These are phyloP conservation scores for Trachurus trachurus DNA, from an alignment of 2,797 vertebrate species.

Conservation along the genomic window DNA sequence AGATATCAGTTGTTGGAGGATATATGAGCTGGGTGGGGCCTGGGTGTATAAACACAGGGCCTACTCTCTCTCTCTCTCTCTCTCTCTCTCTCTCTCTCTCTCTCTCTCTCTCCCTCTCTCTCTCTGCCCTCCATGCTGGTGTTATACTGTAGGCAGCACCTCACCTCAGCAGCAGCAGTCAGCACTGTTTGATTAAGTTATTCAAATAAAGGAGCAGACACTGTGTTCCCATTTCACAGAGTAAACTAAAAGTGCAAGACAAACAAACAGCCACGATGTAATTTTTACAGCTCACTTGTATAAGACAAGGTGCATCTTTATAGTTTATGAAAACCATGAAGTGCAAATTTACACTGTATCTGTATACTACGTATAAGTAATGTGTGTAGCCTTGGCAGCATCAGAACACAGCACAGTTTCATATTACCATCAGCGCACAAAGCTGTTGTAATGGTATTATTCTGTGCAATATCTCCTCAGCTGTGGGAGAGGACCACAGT, in stretches of 20 bases:
- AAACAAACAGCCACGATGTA: slow-evolving; percentile 48
- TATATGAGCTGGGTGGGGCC: slow-evolving; percentile 85
- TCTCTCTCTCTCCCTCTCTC: slow-evolving; percentile 37
- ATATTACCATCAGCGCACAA: slow-evolving; percentile 61
- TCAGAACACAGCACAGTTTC: slow-evolving; percentile 55
- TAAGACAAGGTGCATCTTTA: slow-evolving; percentile 28
- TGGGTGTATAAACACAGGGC: slow-evolving; percentile 80
- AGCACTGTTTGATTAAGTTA: slow-evolving; percentile 83
- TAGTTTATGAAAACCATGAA: slow-evolving; percentile 33
- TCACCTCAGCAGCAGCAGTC: slow-evolving; percentile 62
- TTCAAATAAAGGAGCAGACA: slow-evolving; percentile 83
- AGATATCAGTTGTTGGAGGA: slow-evolving; percentile 84
- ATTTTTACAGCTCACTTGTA: slow-evolving; percentile 53
- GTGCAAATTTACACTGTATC: slow-evolving; percentile 25
- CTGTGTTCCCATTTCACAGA: slow-evolving; percentile 75
- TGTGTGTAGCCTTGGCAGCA: slow-evolving; percentile 34
- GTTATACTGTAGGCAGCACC: slow-evolving; percentile 63
- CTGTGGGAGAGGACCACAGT: slow-evolving; percentile 59
- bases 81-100: slow-evolving; percentile 11
- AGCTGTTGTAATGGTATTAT: slow-evolving; percentile 62
- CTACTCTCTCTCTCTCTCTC: slow-evolving; percentile 44
- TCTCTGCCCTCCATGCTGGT: slow-evolving; percentile 53
- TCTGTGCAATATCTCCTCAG: slow-evolving; percentile 64
- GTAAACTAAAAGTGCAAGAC: slow-evolving; percentile 65
- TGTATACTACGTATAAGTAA: slow-evolving; percentile 22